Conservation (phyloP, 2,797 vertebrate species). For the Phrynocephalus guinanensis region DNA sequence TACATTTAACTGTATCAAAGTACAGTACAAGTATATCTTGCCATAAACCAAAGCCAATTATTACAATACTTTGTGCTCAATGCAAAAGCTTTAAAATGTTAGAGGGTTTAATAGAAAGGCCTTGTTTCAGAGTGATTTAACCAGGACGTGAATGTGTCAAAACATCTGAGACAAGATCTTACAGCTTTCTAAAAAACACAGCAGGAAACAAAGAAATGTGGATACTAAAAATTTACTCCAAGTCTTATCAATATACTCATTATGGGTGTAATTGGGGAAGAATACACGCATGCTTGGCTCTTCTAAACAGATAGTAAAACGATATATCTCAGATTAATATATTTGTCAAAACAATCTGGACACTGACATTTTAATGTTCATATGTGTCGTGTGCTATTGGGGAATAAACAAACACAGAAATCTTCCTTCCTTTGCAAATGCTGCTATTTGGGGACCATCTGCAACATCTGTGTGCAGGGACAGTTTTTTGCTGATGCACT, state of each 20-base stretch:
- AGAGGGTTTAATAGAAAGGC: conserved; percentile 6
- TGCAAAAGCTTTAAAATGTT: background rate
- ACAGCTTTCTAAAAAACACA: background rate
- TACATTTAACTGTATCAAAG: background rate
- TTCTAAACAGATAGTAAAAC: background rate
- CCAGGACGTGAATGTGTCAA: background rate
- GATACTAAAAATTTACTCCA: background rate
- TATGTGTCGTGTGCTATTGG: background rate
- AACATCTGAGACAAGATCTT: background rate
- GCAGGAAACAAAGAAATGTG: background rate
- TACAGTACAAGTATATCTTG: background rate
- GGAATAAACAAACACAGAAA: background rate
- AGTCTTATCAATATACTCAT: background rate
- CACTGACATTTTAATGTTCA: background rate
- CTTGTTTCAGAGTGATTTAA: background rate
- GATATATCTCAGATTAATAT: background rate
- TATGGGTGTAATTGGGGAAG: background rate
- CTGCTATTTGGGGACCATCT: background rate
- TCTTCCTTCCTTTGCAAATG: background rate
- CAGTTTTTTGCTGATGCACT: background rate
- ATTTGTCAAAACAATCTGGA: background rate
- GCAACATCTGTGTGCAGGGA: background rate
- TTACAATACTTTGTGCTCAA: background rate
- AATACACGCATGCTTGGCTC: background rate
- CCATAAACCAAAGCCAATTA: background rate